Base-by-base conservation (phyloP, 2,888 invertebrate species). In the Sphaeridia pumilis region DNA sequence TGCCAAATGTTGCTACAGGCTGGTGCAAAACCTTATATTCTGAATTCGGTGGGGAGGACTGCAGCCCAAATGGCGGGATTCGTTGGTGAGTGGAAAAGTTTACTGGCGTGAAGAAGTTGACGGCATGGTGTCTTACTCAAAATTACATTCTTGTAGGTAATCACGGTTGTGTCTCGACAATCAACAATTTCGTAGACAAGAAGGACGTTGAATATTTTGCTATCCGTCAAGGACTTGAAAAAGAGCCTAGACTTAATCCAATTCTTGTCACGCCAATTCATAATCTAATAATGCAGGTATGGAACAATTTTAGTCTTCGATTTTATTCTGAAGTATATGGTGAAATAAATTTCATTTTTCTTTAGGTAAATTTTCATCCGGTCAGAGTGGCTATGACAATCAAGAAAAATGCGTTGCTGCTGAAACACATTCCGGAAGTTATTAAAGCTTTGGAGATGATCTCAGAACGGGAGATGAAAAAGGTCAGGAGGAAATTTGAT, bases 51-150 rank as follows among this genome's bases (percentile, higher is more conserved):
- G 0, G 85, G 86, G 1, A 79, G 95, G 60, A 94, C 89, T 3
- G 87, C 98, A 0, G 78, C 93, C 4, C 95, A 98, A 72, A 92
- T 98, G 89, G 97, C 95, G 26, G 94, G 92, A 0, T 98, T 98
- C 74, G 94, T 95, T 25, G 94, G 78, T 71, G 67, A 66, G 62
- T 52, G n/a, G n/a, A n/a, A n/a, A n/a, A n/a, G n/a, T n/a, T n/a
- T n/a, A n/a, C n/a, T n/a, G n/a, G n/a, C n/a, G n/a, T n/a, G n/a
- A n/a, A n/a, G n/a, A n/a, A n/a, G n/a, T n/a, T n/a, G n/a, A n/a
- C n/a, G n/a, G n/a, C n/a, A n/a, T n/a, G n/a, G n/a, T n/a, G n/a
- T n/a, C n/a, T n/a, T n/a, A n/a, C n/a, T n/a, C n/a, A n/a, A n/a
- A n/a, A n/a, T n/a, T n/a, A n/a, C n/a, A n/a, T n/a, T n/a, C n/a